These are phyloP conservation scores for Pteronura brasiliensis DNA, from an alignment of 2,113 vertebrate genomes.

Conservation along the genomic window DNA sequence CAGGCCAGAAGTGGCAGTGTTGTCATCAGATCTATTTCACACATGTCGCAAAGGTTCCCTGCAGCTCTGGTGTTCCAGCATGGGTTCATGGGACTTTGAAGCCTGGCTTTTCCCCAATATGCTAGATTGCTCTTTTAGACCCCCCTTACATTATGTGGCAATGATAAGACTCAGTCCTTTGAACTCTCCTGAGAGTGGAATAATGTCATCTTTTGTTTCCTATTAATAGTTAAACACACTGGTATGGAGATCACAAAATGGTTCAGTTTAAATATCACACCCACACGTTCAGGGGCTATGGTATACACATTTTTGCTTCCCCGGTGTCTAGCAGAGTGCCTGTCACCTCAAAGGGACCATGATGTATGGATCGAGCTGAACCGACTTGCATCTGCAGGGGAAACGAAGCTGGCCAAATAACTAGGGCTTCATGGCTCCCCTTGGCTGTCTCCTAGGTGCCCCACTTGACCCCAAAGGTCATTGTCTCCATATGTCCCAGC, in stretches of 20 bases:
- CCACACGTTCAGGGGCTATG: neutral
- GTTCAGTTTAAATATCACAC: neutral
- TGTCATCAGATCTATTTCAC: neutral
- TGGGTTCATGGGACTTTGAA: neutral
- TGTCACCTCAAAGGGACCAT: neutral
- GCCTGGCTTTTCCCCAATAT: neutral
- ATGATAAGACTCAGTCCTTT: neutral
- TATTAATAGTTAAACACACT: conserved; percentile 9
- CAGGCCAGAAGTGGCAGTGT: neutral
- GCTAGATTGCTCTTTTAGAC: neutral
- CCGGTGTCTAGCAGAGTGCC: neutral
- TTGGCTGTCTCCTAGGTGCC: neutral
- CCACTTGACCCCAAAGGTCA: neutral
- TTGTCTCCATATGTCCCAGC: neutral
- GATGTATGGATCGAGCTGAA: neutral
- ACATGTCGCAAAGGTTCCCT: neutral
- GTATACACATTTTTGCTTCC: neutral
- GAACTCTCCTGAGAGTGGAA: neutral
- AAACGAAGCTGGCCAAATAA: neutral
- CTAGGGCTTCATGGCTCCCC: neutral
- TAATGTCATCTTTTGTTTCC: neutral
- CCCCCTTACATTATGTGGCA: neutral
- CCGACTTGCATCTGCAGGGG: neutral
- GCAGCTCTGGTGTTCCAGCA: neutral
- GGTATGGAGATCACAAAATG: neutral